Evolutionary conservation across 2,113 vertebrate genomes (phyloP).

Genomic region (Lophius piscatorius): DNA sequence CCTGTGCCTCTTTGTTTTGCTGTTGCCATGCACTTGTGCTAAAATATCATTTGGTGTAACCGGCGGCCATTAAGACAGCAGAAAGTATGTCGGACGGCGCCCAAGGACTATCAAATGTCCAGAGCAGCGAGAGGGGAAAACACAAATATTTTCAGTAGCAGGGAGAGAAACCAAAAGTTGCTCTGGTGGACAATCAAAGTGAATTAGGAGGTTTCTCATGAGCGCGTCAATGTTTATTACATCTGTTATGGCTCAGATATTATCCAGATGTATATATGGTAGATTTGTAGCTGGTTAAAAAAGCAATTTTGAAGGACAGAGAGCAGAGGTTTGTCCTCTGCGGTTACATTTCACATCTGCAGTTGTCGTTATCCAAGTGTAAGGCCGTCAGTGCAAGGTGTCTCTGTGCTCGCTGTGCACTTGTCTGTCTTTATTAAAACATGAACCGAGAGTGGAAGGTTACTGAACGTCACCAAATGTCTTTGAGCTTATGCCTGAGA

Average conservation of each 20-base stretch:
- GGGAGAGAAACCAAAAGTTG: constrained; percentile 61
- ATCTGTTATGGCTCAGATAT: constrained; percentile 67
- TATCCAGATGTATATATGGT: constrained; percentile 67
- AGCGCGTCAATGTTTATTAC: constrained; percentile 62
- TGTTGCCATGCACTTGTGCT: constrained; percentile 84
- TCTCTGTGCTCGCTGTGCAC: constrained; percentile 52
- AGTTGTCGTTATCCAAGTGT: constrained; percentile 45
- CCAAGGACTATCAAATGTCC: constrained; percentile 74
- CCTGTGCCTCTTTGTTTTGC: constrained; percentile 79
- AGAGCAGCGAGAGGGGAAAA: constrained; percentile 62
- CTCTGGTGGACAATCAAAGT: constrained; percentile 67
- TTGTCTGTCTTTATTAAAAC: constrained; percentile 51
- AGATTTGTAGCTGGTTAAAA: constrained; percentile 41
- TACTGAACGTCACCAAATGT: constrained; percentile 34
- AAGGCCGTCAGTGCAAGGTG: constrained; percentile 60
- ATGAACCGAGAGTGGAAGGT: constrained; percentile 41
- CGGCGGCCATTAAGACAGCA: constrained; percentile 67
- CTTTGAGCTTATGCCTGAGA: constrained; percentile 67
- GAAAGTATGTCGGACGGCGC: constrained; percentile 68
- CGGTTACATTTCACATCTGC: constrained; percentile 41
- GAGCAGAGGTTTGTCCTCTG: constrained; percentile 34
- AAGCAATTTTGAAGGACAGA: constrained; percentile 46
- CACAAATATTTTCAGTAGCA: constrained; percentile 76
- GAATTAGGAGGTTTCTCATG: constrained; percentile 71
- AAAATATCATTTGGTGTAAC: constrained; percentile 76